Base-by-base conservation (phyloP, 2,888 invertebrate species). In the Melanostoma scalare region DNA sequence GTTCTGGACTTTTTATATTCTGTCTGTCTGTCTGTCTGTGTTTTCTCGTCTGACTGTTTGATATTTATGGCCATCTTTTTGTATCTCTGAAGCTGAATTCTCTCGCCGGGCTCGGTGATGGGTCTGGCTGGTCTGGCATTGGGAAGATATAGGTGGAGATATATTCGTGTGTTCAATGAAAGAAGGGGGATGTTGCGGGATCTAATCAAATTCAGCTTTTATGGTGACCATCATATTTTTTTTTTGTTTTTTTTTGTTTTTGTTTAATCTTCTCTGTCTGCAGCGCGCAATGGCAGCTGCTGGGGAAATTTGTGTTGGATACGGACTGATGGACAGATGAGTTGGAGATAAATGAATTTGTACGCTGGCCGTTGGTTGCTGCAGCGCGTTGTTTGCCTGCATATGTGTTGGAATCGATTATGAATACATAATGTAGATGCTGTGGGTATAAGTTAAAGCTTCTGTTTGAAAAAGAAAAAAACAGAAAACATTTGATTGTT, bases 201-300 rank as follows among this genome's bases (percentile, higher is more conserved):
- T 68, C 61, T 82, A 82, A 82, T 82, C 78, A 78, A 77, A 82
- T 82, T 82, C 82, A 82, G 48, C 68, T 63, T 81, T 82, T 78
- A 72, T 61, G 82, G 78, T 78, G 82, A 82, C 82, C 82, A 82
- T 68, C 72, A 77, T 73, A 31, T 68, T 76, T 50, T 52, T 46
- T 38, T 35, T 38, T 38, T 38, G 4, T 36, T 35, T 52, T 8
- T 35, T n/a, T 35, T 9, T 35, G 55, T 67, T 40, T 58, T 38
- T 68, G 38, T 50, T 20, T 20, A 20, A 20, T 20, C 20, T 20
- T 20, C 20, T 42, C 44, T 71, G 48, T 50, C 55, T 63, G 75
- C 48, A n/a, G 35, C 53, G 48, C 61, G 44, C 56, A 46, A 61
- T 31, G 61, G 58, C 61, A 60, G 60, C 68, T 48, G 56, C 44